phyloP scores from a whole-genome alignment of 2,797 vertebrate species.

The Hydrocynus forskahlii region DNA sequence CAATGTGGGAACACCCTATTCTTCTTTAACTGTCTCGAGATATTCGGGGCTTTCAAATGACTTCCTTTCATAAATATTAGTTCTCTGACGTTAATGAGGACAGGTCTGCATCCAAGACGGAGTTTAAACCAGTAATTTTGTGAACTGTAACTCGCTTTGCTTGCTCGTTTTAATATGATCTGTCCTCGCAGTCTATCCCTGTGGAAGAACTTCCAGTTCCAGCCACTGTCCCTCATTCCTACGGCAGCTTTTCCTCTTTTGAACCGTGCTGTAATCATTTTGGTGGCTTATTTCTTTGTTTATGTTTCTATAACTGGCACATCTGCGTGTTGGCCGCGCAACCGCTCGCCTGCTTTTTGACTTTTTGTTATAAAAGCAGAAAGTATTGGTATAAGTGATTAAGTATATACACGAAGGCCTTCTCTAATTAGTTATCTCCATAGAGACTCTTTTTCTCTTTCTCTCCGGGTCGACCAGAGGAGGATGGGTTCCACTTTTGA shows the following conservation, averaged over 20 bases:
- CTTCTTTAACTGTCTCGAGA: not conserved
- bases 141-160: not conserved
- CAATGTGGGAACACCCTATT: not conserved
- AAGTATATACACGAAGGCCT: too few species aligned
- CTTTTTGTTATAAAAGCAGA: not conserved
- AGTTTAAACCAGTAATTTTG: not conserved
- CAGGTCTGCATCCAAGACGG: not conserved
- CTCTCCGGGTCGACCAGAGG: too few species aligned
- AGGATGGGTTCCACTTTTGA: too few species aligned
- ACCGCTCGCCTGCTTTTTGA: not conserved
- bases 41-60: not conserved
- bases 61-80: not conserved
- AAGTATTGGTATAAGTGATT: not conserved
- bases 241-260: not conserved
- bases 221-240: not conserved
- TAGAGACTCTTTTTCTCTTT: too few species aligned
- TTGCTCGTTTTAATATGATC: not conserved
- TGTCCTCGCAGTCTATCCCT: not conserved
- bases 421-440: too few species aligned
- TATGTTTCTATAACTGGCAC: not conserved
- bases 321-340: not conserved
- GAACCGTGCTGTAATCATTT: not conserved
- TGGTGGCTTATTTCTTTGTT: not conserved
- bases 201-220: not conserved
- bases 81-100: not conserved